A percentile compares a stretch with the other conserved stretches of the same genome.
phyloP scores from a whole-genome alignment of 1,140 invertebrate species.

The Chironomus tepperi region DNA sequence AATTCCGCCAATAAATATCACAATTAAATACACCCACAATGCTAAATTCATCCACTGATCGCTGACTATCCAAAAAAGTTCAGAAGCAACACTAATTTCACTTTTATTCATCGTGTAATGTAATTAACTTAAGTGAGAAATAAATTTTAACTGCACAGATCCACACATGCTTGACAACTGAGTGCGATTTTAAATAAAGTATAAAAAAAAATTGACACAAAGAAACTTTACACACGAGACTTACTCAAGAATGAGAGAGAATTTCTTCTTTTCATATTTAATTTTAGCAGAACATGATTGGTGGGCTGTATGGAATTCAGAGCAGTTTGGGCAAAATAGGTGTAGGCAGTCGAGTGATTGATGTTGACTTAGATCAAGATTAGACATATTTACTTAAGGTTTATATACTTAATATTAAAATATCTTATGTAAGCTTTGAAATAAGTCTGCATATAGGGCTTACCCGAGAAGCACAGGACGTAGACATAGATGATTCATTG shows the following conservation, averaged over 20 bases:
- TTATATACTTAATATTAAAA: too few relatives aligned
- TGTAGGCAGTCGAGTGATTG: too few relatives aligned
- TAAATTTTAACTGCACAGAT: not conserved
- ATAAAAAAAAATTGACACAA: not conserved
- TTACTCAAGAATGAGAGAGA: not conserved
- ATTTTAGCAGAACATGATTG: too few relatives aligned
- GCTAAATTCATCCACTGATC: not conserved
- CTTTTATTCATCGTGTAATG: not conserved
- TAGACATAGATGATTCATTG: too few relatives aligned
- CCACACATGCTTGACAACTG: not conserved
- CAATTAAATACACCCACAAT: not conserved
- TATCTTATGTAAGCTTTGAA: too few relatives aligned
- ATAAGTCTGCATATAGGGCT: too few relatives aligned
- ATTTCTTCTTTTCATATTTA: not conserved
- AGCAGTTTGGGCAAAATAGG: too few relatives aligned
- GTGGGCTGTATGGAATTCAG: too few relatives aligned
- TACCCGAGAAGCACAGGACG: too few relatives aligned
- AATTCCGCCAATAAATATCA: not conserved
- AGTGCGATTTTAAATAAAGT: not conserved
- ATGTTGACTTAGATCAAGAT: too few relatives aligned
- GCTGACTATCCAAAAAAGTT: not conserved
- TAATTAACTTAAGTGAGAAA: not conserved
- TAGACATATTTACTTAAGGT: too few relatives aligned
- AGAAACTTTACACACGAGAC: not conserved
- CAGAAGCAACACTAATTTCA: not conserved